phyloP scores from a whole-genome alignment of 2,888 invertebrate genomes.

The Chloromyia formosa region DNA sequence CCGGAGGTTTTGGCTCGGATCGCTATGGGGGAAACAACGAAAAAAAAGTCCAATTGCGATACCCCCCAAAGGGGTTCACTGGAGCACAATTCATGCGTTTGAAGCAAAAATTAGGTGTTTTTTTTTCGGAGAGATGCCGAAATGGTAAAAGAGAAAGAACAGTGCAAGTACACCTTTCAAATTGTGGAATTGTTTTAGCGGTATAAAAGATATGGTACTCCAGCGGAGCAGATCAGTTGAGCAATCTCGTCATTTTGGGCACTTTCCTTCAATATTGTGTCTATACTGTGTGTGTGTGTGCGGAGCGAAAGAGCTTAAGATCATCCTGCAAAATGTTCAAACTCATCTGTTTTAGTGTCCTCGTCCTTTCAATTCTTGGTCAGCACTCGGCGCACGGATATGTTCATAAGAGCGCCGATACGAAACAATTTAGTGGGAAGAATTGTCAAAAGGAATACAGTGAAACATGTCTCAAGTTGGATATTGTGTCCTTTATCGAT shows the following conservation, averaged over 20 bases:
- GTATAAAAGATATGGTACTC: slow-evolving; percentile 21
- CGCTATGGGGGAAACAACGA: no score
- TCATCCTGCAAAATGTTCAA: background rate
- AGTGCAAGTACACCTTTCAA: background rate
- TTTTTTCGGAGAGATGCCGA: no score
- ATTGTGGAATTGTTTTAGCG: slow-evolving; percentile 13
- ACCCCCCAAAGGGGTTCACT: slow-evolving; percentile 5
- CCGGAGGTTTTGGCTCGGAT: no score
- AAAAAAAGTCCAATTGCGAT: background rate
- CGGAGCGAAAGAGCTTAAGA: no score
- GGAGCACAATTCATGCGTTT: slow-evolving; percentile 7
- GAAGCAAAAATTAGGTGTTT: background rate
- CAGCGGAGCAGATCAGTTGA: slow-evolving; percentile 6
- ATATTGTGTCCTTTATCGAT: slow-evolving; percentile 79
- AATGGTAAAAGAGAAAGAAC: slow-evolving; percentile 4
- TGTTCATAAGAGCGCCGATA: slow-evolving; percentile 16
- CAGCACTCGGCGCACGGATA: slow-evolving; percentile 18
- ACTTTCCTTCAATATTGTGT: background rate
- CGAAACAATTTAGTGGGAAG: slow-evolving; percentile 59
- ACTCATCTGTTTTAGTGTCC: background rate
- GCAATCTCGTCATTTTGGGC: slow-evolving; percentile 9
- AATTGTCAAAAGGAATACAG: slow-evolving; percentile 72
- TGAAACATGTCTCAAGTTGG: slow-evolving; percentile 80
- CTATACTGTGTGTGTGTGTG: background rate
- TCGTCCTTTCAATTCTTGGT: background rate